Evolutionary conservation across 2,113 vertebrate genomes (phyloP), one percentile per base, ranked within the genome.

Genomic region (Pterocles burchelli): DNA sequence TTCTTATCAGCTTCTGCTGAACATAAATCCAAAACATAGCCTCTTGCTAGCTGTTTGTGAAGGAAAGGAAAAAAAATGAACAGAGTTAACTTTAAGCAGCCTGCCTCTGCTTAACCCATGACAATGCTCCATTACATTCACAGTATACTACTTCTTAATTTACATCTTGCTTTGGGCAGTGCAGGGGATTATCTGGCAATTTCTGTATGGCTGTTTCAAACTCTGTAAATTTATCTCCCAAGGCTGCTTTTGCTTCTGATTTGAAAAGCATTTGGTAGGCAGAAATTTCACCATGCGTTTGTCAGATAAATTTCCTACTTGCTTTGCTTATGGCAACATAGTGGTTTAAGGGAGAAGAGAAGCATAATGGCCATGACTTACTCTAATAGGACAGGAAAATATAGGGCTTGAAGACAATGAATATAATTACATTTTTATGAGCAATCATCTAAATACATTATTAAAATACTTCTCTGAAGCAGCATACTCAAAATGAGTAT

Each of bases 61-160:
- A n/a, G n/a, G n/a, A n/a, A n/a, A n/a, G n/a, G n/a, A n/a, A n/a
- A n/a, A n/a, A n/a, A n/a, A n/a, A n/a, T n/a, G n/a, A n/a, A n/a
- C n/a, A n/a, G n/a, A n/a, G n/a, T n/a, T n/a, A n/a, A n/a, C n/a
- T n/a, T n/a, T n/a, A n/a, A n/a, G n/a, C n/a, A n/a, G n/a, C n/a
- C n/a, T n/a, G n/a, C n/a, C n/a, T n/a, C n/a, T n/a, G n/a, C n/a
- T n/a, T n/a, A n/a, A n/a, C n/a, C n/a, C n/a, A n/a, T n/a, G n/a
- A n/a, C n/a, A n/a, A 95, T 92, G 96, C 97, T 97, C 96, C 96
- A 97, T 98, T 97, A 97, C 85, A 95, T 85, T 94, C 93, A 58
- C 70, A 96, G 90, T 94, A 77, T 96, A 97, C 96, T 97, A 90
- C 90, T 97, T 95, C 94, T 97, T 98, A 97, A 98, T 98, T 98